Conservation (phyloP, 2,113 vertebrate species). For the Monarcha castaneiventris region DNA sequence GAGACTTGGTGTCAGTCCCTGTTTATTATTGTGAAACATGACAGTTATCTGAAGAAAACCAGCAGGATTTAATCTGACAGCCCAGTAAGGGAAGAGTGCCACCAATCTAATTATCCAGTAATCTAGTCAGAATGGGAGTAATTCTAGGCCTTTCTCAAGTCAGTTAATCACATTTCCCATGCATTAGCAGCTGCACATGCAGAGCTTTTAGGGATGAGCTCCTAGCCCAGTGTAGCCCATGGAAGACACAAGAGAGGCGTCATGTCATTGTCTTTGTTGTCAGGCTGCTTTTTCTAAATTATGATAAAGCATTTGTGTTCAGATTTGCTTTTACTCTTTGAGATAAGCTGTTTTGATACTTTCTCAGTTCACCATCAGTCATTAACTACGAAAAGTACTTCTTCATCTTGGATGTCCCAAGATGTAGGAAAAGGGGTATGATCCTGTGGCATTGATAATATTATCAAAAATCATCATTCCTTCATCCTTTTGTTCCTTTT, state of each 20-base stretch:
- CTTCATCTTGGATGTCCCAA: neutral
- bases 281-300: neutral
- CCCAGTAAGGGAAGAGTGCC: constrained; percentile 81
- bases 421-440: neutral
- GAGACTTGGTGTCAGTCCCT: constrained; percentile 33
- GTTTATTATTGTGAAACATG: constrained; percentile 70
- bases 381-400: neutral
- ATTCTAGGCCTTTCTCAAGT: constrained; percentile 85
- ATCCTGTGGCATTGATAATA: neutral
- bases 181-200: constrained; percentile 82
- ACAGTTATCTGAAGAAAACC: constrained; percentile 75
- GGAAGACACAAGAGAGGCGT: neutral
- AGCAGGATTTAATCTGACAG: constrained; percentile 79
- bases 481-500: neutral
- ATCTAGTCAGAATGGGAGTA: constrained; percentile 90
- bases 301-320: constrained; percentile 6
- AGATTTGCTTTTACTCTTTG: neutral
- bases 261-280: neutral
- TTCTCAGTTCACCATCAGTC: neutral
- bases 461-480: neutral
- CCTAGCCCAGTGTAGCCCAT: constrained; percentile 24
- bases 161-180: constrained; percentile 86
- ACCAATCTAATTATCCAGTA: constrained; percentile 91
- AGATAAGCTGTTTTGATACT: neutral
- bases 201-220: constrained; percentile 73